Percentiles rank a stretch among this genome's conserved stretches.
These are phyloP conservation scores for Heteromurus nitidus DNA, from an alignment of 2,888 invertebrate species.

Conservation along the genomic window DNA sequence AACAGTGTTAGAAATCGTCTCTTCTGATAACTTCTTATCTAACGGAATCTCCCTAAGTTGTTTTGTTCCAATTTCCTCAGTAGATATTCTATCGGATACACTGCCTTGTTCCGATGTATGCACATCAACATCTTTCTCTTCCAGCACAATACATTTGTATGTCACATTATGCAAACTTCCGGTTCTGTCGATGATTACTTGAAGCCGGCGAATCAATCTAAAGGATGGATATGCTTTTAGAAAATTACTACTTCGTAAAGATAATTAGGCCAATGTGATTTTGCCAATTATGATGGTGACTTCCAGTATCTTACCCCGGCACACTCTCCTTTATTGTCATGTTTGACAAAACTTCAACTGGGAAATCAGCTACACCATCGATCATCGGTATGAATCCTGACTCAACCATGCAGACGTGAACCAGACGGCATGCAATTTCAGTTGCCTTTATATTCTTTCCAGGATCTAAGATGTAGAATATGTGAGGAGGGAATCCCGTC, in stretches of 20 bases:
- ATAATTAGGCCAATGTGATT: neutral
- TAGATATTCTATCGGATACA: no score
- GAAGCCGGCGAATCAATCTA: neutral
- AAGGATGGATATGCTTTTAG: neutral
- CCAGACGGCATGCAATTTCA: slow-evolving; percentile 41
- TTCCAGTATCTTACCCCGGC: slow-evolving; percentile 30
- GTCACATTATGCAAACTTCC: slow-evolving; percentile 43
- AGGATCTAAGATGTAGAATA: slow-evolving; percentile 24
- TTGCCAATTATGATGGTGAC: neutral
- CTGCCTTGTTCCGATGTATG: no score
- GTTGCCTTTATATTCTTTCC: slow-evolving; percentile 14
- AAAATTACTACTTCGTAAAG: neutral
- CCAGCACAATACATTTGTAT: slow-evolving; percentile 1
- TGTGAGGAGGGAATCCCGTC: slow-evolving; percentile 8
- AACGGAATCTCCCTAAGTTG: neutral
- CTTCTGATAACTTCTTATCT: neutral
- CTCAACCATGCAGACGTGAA: slow-evolving; percentile 54
- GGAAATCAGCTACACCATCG: neutral
- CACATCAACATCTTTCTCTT: neutral
- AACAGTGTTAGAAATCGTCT: neutral
- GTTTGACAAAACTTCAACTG: neutral
- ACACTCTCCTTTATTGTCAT: slow-evolving; percentile 23
- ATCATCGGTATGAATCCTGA: slow-evolving; percentile 43
- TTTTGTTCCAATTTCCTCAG: no score
- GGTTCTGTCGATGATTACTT: neutral